Base-by-base conservation (phyloP, 2,888 invertebrate species). In the Latrodectus hesperus region DNA sequence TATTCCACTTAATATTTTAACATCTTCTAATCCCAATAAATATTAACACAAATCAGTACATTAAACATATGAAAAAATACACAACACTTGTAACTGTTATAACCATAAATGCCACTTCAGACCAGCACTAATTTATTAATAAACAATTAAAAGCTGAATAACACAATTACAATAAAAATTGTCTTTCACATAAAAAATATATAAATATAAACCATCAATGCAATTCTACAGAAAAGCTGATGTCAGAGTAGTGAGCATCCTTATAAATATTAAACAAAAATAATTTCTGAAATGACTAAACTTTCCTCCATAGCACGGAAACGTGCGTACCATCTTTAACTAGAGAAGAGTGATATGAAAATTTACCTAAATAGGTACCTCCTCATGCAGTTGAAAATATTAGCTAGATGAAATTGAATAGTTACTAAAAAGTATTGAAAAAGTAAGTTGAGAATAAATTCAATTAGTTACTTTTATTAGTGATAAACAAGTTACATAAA, bases 361-460 rank as follows among this genome's bases (percentile, higher is more conserved):
- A n/a, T 60, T 60, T 60, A 60, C 60, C n/a, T 60, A 60, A 60
- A 60, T 60, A 60, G 60, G 38, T 38, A 38, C 38, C 60, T 60
- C n/a, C 60, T 60, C 60, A 60, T 60, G 60, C 60, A 60, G 60
- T 60, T n/a, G n/a, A 60, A 60, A 60, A 60, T n/a, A 38, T 38
- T 38, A 38, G 38, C 38, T 38, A 38, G 38, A 38, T 38, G 38
- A 38, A 38, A 38, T 38, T 38, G 38, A 38, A 6, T 38, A 38
- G 38, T 38, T 38, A 38, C 38, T 38, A 38, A 38, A 38, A 38
- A 38, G 38, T 38, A 38, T 38, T 38, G 1, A 64, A 64, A n/a
- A 17, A 64, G 16, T 64, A 64, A 64, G 8, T 64, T 64, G 16
- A 8, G 14, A 64, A 68, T 17, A 68, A 68, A 68, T 68, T 68